phyloP scores from a whole-genome alignment of 30 jellyfish, hydroid and myxozoan genomes.

The Chrysaora quinquecirrha region DNA sequence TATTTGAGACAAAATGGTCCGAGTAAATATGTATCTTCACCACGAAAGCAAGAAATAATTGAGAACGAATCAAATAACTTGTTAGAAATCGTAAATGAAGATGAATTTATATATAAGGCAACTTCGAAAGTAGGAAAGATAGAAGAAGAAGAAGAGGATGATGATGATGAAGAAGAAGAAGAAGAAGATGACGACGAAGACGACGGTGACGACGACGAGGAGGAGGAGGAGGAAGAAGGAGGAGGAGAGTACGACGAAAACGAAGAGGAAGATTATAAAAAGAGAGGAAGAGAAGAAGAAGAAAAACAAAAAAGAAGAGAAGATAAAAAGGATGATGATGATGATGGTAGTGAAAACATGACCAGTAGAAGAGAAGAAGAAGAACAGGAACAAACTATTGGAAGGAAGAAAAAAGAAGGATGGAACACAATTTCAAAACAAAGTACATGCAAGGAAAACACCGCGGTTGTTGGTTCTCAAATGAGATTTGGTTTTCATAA shows the following conservation, averaged over 20 bases:
- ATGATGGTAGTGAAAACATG: too few relatives aligned
- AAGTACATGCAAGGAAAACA: too few relatives aligned
- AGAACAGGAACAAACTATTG: background rate
- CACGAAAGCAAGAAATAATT: background rate
- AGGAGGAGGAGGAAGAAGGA: background rate
- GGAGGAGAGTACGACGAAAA: too few relatives aligned
- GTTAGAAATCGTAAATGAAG: background rate
- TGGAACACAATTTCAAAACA: too few relatives aligned
- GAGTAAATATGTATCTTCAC: background rate
- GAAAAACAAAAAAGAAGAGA: too few relatives aligned
- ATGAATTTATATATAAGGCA: background rate
- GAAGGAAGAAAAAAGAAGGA: background rate
- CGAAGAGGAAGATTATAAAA: background rate
- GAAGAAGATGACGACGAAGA: background rate
- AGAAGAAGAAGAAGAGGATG: constrained; percentile 2
- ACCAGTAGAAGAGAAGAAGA: too few relatives aligned
- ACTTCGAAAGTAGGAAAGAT: background rate
- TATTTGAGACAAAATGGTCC: background rate
- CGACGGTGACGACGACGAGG: background rate
- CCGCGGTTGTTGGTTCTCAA: too few relatives aligned
- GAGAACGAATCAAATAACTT: background rate
- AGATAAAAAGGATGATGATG: background rate
- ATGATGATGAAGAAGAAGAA: background rate
- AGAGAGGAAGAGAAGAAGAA: background rate
- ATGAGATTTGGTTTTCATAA: too few relatives aligned